Conservation (phyloP, 2,888 invertebrate genomes). For the Theodoxus fluviatilis region DNA sequence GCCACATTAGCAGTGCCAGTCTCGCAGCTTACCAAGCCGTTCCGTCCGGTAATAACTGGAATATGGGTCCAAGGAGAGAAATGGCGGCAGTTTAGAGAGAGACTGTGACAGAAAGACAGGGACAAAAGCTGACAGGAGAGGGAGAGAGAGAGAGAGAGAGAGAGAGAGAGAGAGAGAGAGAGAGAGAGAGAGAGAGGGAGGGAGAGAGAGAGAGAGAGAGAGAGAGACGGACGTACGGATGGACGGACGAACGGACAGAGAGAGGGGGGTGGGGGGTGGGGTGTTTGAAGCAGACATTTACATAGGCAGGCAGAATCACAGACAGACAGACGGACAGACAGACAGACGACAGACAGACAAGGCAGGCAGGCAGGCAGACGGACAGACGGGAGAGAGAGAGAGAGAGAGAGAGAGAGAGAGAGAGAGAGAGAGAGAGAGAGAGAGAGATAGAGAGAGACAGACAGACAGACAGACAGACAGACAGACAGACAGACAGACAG, state of each 20-base stretch:
- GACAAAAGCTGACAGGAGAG: not conserved
- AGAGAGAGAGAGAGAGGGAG: too few species aligned
- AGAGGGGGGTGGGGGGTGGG: too few species aligned
- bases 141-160: constrained; percentile 20
- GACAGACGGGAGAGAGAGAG: too few species aligned
- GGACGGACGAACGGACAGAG: constrained; percentile 20
- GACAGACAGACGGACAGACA: constrained; percentile 5
- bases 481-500: constrained; percentile 16
- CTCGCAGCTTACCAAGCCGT: too few species aligned
- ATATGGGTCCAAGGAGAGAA: not conserved
- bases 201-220: constrained; percentile 20
- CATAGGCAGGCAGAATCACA: not conserved
- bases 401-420: not conserved
- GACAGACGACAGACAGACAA: constrained; percentile 5
- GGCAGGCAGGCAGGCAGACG: not conserved
- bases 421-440: constrained; percentile 17
- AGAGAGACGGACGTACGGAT: constrained; percentile 20
- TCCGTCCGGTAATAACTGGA: not conserved
- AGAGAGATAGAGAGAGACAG: constrained; percentile 24
- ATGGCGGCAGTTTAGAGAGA: not conserved
- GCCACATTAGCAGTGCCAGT: too few species aligned
- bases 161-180: not conserved
- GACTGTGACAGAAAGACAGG: constrained; percentile 4
- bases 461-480: constrained; percentile 23
- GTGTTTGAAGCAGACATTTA: too few species aligned